Conservation (phyloP, 2,888 invertebrate species). For the Nematopogon swammerdamellus region DNA sequence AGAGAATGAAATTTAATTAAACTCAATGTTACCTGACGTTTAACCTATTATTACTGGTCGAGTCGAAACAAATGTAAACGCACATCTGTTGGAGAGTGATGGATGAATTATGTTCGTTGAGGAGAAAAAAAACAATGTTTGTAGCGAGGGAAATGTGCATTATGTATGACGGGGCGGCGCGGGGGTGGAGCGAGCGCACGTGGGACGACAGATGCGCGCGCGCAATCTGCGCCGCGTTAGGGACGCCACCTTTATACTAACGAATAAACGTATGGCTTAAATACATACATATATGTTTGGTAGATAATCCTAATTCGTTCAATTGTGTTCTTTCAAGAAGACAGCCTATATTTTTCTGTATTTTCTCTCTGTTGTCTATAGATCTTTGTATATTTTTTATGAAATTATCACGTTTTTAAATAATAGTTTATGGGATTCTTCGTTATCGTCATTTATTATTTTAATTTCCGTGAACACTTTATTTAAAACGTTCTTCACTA, state of each 20-base stretch:
- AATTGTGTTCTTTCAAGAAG: no score
- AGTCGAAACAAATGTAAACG: conserved; percentile 8
- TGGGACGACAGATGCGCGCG: conserved; percentile 51
- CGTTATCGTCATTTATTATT: no score
- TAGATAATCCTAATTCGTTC: no score
- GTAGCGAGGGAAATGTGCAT: conserved; percentile 33
- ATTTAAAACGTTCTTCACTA: no score
- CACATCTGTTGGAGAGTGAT: conserved; percentile 47
- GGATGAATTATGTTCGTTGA: conserved; percentile 28
- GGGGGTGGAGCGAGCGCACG: conserved; percentile 35
- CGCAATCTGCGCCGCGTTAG: conserved; percentile 11
- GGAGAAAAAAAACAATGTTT: conserved; percentile 20
- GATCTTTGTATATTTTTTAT: no score
- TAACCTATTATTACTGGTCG: conserved; percentile 32
- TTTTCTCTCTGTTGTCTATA: no score
- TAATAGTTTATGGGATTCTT: no score
- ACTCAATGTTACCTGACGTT: conserved; percentile 31
- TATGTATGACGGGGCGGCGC: conserved; percentile 34
- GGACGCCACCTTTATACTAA: neutral
- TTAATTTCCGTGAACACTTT: no score
- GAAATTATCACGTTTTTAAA: no score
- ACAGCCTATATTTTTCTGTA: no score
- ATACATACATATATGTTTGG: no score
- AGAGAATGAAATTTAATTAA: conserved; percentile 38
- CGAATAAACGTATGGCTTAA: no score